Evolutionary conservation across 2,113 vertebrate genomes (phyloP).

Genomic region (Microcebus murinus): DNA sequence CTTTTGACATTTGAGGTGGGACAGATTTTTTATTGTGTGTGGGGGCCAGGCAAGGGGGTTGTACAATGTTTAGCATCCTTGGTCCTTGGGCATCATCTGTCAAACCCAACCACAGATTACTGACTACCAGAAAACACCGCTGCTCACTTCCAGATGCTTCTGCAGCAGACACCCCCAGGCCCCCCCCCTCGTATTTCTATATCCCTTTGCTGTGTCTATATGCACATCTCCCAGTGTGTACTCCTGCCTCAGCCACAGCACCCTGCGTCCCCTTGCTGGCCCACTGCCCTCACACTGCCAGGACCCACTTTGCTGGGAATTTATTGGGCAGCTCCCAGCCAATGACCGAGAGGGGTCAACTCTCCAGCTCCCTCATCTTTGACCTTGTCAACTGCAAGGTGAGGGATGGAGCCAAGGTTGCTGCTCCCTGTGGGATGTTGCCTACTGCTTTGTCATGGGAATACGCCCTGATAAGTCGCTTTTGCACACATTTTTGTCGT

Average conservation of each 20-base stretch:
- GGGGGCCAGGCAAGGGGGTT: neutral
- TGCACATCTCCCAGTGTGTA: rapidly evolving
- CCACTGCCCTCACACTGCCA: neutral
- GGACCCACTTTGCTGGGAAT: neutral
- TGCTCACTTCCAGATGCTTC: neutral
- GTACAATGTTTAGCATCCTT: neutral
- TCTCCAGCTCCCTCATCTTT: neutral
- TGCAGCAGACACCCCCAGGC: neutral
- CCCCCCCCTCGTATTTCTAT: rapidly evolving
- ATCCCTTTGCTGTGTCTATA: neutral
- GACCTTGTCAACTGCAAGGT: neutral
- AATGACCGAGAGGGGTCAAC: neutral
- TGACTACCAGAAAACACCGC: neutral
- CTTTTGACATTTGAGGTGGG: neutral
- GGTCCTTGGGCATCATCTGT: neutral
- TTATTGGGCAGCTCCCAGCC: neutral
- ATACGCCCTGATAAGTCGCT: neutral
- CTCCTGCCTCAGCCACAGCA: neutral
- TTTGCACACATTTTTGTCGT: neutral
- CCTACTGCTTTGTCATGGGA: neutral
- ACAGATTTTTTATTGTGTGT: neutral
- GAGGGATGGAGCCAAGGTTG: neutral
- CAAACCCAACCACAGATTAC: neutral
- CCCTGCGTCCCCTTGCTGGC: neutral
- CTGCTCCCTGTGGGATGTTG: neutral